phyloP scores from a whole-genome alignment of 2,797 vertebrate species.

The Smutsia gigantea region DNA sequence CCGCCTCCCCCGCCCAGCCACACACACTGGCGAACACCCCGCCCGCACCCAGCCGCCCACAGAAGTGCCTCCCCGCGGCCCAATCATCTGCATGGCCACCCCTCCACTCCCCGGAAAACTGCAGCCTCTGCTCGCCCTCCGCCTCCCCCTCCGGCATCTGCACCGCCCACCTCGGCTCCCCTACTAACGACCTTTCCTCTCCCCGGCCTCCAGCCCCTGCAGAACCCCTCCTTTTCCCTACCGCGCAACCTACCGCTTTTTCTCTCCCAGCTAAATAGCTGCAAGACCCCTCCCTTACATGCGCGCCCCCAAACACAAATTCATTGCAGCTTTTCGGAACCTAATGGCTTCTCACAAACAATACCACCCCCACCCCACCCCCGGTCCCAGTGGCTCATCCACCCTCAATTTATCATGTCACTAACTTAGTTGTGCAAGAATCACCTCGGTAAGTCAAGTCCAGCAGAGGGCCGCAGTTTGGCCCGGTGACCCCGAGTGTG shows the following conservation, averaged over 20 bases:
- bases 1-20: not conserved
- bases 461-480: not conserved
- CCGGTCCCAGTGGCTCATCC: not conserved
- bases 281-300: constrained; percentile 64
- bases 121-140: constrained; percentile 75
- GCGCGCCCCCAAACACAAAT: constrained; percentile 26
- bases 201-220: not conserved
- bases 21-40: not conserved
- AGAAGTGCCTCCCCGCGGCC: not conserved
- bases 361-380: not conserved
- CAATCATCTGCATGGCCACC: not conserved
- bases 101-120: constrained; percentile 24
- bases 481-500: constrained; percentile 29
- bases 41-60: constrained; percentile 21
- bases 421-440: constrained; percentile 60
- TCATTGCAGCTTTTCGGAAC: not conserved
- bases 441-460: constrained; percentile 64
- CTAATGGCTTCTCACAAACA: constrained; percentile 55
- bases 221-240: not conserved
- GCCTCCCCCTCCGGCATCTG: constrained; percentile 60
- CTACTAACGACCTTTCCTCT: constrained; percentile 45
- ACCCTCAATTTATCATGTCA: not conserved
- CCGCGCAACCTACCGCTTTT: constrained; percentile 31
- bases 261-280: constrained; percentile 14
- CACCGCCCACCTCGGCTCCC: constrained; percentile 35